phyloP scores from a whole-genome alignment of 2,888 invertebrate genomes.

The Chymomyza fuscimana region DNA sequence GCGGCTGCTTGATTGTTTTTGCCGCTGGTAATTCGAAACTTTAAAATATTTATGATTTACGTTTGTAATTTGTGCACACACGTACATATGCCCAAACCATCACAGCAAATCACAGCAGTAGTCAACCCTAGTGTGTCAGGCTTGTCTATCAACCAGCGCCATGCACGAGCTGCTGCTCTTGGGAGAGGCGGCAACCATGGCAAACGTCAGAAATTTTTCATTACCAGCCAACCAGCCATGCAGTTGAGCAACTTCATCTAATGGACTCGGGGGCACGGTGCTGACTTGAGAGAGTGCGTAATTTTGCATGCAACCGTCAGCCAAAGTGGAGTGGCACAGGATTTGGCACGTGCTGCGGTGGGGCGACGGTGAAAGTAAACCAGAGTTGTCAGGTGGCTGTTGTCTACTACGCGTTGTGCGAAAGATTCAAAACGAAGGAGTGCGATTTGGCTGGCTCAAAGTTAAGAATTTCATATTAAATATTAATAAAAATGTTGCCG shows the following conservation, averaged over 20 bases:
- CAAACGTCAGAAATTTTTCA: conserved; percentile 54
- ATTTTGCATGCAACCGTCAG: conserved; percentile 54
- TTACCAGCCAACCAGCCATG: conserved; percentile 49
- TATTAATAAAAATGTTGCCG: conserved; percentile 73
- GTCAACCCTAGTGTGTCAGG: conserved; percentile 47
- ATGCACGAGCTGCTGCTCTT: conserved; percentile 2
- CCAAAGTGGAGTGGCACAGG: conserved; percentile 39
- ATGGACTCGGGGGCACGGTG: conserved; percentile 46
- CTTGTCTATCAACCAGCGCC: not conserved
- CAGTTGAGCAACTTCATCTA: conserved; percentile 36
- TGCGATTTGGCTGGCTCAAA: conserved; percentile 35
- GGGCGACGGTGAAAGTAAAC: conserved; percentile 29
- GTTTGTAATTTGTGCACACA: conserved; percentile 18
- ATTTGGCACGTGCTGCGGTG: conserved; percentile 66
- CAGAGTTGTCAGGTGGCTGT: conserved; percentile 66
- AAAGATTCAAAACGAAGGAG: conserved; percentile 56
- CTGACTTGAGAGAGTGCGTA: conserved; percentile 18
- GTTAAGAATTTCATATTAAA: conserved; percentile 69
- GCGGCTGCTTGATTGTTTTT: conserved; percentile 56
- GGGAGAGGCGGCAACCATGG: conserved; percentile 13
- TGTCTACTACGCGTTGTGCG: conserved; percentile 49
- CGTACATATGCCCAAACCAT: not conserved
- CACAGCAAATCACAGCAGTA: conserved; percentile 30
- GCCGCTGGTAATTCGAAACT: conserved; percentile 67
- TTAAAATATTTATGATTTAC: conserved; percentile 71